Percentiles rank a stretch among this genome's conserved stretches.
Conservation (phyloP, 2,113 vertebrate species). For the Vombatus ursinus region DNA sequence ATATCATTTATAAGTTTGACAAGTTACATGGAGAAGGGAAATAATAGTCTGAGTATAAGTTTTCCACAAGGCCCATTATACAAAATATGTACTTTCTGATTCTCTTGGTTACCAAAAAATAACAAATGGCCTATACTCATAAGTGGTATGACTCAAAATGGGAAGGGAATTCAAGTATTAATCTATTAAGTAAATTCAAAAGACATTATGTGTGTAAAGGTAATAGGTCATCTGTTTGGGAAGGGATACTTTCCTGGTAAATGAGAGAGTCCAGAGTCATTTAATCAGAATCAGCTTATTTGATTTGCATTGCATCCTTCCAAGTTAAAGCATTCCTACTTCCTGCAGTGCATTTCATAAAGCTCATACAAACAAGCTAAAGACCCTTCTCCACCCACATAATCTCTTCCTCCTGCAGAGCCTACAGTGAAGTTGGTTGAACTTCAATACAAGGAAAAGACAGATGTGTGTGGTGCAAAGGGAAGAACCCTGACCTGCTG, state of each 20-base stretch:
- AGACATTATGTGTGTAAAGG: slow-evolving; percentile 45
- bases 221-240: not conserved
- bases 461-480: not conserved
- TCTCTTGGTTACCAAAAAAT: slow-evolving; percentile 42
- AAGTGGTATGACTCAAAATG: slow-evolving; percentile 71
- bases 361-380: not conserved
- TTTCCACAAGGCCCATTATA: slow-evolving; percentile 24
- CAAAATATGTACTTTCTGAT: not conserved
- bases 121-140: slow-evolving; percentile 16
- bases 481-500: slow-evolving; percentile 4
- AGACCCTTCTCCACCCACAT: not conserved
- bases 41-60: slow-evolving; percentile 42
- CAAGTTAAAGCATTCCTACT: slow-evolving; percentile 33
- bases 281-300: slow-evolving; percentile 66
- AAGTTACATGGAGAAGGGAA: slow-evolving; percentile 42
- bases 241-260: not conserved
- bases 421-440: not conserved
- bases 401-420: not conserved
- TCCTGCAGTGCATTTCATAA: not conserved
- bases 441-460: not conserved
- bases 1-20: slow-evolving; percentile 17
- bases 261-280: not conserved
- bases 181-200: slow-evolving; percentile 73
- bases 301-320: slow-evolving; percentile 12
- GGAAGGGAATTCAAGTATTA: slow-evolving; percentile 8